phyloP scores from a whole-genome alignment of 1,140 invertebrate genomes.

The Protaetia brevitarsis region DNA sequence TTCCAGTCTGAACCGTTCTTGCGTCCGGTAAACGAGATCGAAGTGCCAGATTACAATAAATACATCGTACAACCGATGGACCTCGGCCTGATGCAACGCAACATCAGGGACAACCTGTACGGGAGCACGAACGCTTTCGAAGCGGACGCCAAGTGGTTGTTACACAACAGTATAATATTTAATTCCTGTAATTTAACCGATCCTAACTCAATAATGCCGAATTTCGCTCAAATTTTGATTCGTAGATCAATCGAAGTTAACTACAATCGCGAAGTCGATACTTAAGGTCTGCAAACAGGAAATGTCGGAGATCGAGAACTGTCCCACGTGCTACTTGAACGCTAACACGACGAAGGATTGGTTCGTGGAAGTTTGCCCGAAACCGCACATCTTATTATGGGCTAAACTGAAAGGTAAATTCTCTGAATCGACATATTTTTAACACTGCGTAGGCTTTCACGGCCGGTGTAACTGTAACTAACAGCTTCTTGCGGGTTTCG shows the following conservation, averaged over 20 bases:
- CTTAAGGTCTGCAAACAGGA: slow-evolving; percentile 82
- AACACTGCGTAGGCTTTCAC: too few relatives aligned
- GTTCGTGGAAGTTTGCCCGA: slow-evolving; percentile 87
- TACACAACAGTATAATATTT: slow-evolving; percentile 87
- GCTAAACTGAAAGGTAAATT: slow-evolving; percentile 88
- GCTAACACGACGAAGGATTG: slow-evolving; percentile 81
- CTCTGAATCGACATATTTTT: too few relatives aligned
- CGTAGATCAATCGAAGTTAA: slow-evolving; percentile 72
- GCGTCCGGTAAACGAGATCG: slow-evolving; percentile 64
- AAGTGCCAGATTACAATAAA: slow-evolving; percentile 72
- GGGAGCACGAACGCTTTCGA: slow-evolving; percentile 86
- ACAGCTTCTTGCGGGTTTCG: too few relatives aligned
- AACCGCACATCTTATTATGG: slow-evolving; percentile 86
- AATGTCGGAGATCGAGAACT: slow-evolving; percentile 89
- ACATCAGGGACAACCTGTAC: slow-evolving; percentile 76
- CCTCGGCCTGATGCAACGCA: slow-evolving; percentile 69
- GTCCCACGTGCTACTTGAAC: slow-evolving; percentile 86
- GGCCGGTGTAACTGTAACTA: too few relatives aligned
- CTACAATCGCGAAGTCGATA: slow-evolving; percentile 72
- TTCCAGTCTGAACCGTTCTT: slow-evolving; percentile 69
- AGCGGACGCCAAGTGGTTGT: slow-evolving; percentile 87
- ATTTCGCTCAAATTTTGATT: background rate
- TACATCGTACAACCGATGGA: slow-evolving; percentile 86
- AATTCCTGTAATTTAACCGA: slow-evolving; percentile 69
- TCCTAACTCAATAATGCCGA: background rate